Conservation (phyloP, 2,797 vertebrate genomes). For the Avahi laniger region DNA sequence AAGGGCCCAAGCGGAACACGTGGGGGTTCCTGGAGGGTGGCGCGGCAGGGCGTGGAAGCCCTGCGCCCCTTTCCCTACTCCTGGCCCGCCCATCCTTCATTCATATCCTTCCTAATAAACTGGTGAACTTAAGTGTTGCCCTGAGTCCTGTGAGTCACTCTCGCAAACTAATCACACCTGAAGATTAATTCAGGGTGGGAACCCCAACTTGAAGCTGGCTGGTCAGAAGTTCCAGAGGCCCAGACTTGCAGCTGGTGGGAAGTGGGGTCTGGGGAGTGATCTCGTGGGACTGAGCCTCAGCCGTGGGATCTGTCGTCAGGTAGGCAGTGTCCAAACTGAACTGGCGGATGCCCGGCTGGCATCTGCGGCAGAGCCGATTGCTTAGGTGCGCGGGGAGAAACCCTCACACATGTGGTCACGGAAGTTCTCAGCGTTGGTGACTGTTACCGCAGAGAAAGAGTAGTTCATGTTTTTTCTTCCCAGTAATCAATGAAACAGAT, state of each 20-base stretch:
- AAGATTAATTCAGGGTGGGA: not conserved
- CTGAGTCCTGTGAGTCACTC: not conserved
- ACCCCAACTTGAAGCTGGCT: not conserved
- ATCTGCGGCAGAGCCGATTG: not conserved
- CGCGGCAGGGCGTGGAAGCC: not conserved
- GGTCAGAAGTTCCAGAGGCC: not conserved
- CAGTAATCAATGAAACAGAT: not conserved
- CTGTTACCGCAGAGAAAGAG: not conserved
- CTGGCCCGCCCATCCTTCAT: not conserved
- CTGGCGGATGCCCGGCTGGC: not conserved
- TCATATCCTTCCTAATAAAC: not conserved
- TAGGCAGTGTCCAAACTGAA: not conserved
- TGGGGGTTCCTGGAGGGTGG: not conserved
- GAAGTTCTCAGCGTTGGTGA: not conserved
- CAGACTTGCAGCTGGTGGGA: not conserved
- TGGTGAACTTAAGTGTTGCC: not conserved
- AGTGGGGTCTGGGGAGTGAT: not conserved
- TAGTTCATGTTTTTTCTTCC: not conserved
- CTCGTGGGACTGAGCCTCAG: not conserved
- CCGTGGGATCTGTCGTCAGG: not conserved
- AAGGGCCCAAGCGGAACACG: not conserved
- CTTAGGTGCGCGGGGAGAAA: not conserved
- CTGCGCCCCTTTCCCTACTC: not conserved
- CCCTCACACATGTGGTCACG: not conserved
- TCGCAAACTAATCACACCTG: not conserved